These are phyloP conservation scores for Struthio camelus DNA, from an alignment of 2,113 vertebrate genomes.

Conservation along the genomic window DNA sequence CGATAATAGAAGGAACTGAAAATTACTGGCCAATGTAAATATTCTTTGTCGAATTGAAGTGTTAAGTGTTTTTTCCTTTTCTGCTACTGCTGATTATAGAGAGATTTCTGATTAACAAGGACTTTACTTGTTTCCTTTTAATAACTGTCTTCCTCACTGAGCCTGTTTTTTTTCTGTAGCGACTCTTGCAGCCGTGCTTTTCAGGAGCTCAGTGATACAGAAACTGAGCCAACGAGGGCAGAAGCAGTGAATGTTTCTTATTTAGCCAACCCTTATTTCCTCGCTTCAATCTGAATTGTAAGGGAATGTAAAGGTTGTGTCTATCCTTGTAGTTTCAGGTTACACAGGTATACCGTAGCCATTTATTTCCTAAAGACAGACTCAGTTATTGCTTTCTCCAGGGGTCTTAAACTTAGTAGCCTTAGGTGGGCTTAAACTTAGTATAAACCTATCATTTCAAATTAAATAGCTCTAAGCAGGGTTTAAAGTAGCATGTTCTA, in stretches of 20 bases:
- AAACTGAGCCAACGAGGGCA: neutral
- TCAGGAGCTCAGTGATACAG: slow-evolving; percentile 30
- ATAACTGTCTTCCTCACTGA: neutral
- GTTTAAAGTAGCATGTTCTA: neutral
- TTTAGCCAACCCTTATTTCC: neutral
- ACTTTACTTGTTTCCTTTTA: neutral
- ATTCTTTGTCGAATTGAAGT: neutral
- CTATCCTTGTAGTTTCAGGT: neutral
- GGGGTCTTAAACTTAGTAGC: neutral
- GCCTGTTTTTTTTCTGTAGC: neutral
- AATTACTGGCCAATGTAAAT: neutral
- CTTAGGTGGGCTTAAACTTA: neutral
- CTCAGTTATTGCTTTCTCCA: neutral
- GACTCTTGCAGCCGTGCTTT: neutral
- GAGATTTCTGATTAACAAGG: neutral
- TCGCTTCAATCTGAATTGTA: neutral
- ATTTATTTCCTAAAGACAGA: neutral
- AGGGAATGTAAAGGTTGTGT: neutral
- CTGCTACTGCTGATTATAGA: neutral
- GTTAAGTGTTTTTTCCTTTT: neutral
- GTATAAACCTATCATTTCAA: neutral
- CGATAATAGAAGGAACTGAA: neutral
- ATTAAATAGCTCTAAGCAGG: neutral
- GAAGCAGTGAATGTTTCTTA: neutral
- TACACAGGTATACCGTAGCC: neutral